Conservation (phyloP, 2,113 vertebrate genomes). For the Chionodraco myersi region DNA sequence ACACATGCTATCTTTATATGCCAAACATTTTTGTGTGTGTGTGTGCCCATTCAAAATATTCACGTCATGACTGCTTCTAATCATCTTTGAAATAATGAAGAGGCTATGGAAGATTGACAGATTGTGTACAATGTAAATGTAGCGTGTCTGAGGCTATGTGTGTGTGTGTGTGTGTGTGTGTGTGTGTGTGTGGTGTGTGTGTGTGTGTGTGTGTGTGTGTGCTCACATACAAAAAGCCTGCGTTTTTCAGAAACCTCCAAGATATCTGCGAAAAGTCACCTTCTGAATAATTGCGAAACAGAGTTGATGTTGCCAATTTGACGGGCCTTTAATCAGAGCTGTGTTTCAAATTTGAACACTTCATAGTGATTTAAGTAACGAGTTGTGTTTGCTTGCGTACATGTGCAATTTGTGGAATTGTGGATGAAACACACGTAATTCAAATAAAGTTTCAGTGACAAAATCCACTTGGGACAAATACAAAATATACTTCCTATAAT, state of each 20-base stretch:
- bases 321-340: conserved; percentile 1
- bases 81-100: conserved; percentile 71
- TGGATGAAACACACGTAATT: background rate
- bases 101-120: conserved; percentile 53
- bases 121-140: background rate
- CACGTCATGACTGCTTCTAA: conserved; percentile 67
- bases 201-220: background rate
- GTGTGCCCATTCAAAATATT: conserved; percentile 51
- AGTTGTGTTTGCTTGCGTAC: background rate
- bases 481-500: background rate
- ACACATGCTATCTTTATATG: conserved; percentile 68
- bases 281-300: background rate
- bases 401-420: background rate
- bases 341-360: background rate
- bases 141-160: background rate
- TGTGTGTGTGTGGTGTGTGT: background rate
- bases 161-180: background rate
- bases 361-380: background rate
- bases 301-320: conserved; percentile 8
- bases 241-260: conserved; percentile 10
- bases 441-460: background rate
- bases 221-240: background rate
- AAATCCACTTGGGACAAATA: background rate
- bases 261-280: conserved; percentile 31
- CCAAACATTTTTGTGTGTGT: conserved; percentile 40